Conservation (phyloP, 2,888 invertebrate genomes). For the Lepidocyrtoides sp. region DNA sequence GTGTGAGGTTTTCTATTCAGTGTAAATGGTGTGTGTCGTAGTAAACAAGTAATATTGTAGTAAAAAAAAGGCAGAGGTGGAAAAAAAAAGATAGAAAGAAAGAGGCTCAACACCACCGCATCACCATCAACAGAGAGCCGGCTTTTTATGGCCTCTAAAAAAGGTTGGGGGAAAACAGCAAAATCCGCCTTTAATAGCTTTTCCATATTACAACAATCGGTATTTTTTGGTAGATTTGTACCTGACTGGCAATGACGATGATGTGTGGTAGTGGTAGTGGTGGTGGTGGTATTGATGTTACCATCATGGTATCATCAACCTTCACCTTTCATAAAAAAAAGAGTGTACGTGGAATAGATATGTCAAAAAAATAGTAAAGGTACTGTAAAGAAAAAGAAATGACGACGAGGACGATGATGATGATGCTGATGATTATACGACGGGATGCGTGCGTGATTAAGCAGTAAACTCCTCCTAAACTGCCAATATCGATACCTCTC, state of each 20-base stretch:
- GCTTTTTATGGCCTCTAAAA: constrained; percentile 80
- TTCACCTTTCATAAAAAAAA: constrained; percentile 58
- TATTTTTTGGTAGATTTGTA: constrained; percentile 60
- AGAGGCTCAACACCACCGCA: constrained; percentile 51
- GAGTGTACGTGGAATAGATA: constrained; percentile 45
- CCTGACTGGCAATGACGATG: constrained; percentile 26
- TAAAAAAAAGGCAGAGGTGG: constrained; percentile 60
- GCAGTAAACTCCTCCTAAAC: constrained; percentile 49
- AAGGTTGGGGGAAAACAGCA: constrained; percentile 71
- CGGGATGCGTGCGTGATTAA: constrained; percentile 58
- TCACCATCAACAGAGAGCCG: constrained; percentile 57
- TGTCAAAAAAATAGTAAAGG: constrained; percentile 18
- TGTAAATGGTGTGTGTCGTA: constrained; percentile 67
- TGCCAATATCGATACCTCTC: constrained; percentile 52
- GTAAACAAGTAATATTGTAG: constrained; percentile 53
- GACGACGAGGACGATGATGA: not conserved
- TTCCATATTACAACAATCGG: constrained; percentile 71
- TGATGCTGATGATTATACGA: not conserved
- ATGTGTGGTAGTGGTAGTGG: constrained; percentile 10
- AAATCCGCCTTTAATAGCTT: constrained; percentile 77
- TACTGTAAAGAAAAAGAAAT: constrained; percentile 3
- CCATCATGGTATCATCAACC: constrained; percentile 53
- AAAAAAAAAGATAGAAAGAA: constrained; percentile 23
- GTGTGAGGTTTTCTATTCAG: constrained; percentile 78
- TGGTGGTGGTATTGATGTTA: constrained; percentile 23